phyloP scores from a whole-genome alignment of 1,140 invertebrate species.

The Galleria mellonella region DNA sequence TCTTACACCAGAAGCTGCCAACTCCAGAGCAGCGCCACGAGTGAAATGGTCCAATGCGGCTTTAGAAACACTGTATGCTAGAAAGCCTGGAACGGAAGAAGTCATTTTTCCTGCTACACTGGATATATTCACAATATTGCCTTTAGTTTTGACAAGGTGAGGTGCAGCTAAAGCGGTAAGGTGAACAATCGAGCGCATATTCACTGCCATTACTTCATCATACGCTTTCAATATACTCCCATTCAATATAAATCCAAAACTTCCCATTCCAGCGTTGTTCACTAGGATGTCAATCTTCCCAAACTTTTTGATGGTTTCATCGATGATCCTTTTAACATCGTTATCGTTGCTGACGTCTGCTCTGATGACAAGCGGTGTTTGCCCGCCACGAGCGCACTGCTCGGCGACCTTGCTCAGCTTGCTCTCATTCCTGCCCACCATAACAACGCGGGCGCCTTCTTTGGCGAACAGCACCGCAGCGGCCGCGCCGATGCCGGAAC shows the following conservation, averaged over 20 bases:
- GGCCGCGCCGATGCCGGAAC: slow-evolving; percentile 89
- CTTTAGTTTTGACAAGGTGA: slow-evolving; percentile 58
- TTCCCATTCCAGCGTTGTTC: slow-evolving; percentile 84
- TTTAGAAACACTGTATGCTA: slow-evolving; percentile 84
- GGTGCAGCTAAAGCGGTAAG: slow-evolving; percentile 11
- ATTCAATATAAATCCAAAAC: slow-evolving; percentile 78
- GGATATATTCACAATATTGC: slow-evolving; percentile 84
- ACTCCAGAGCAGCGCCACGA: slow-evolving; percentile 78
- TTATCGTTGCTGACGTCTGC: slow-evolving; percentile 79
- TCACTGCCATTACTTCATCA: slow-evolving; percentile 82
- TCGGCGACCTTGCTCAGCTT: slow-evolving; percentile 70
- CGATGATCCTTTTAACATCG: slow-evolving; percentile 76
- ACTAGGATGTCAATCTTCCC: slow-evolving; percentile 78
- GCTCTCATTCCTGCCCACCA: slow-evolving; percentile 84
- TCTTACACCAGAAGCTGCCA: slow-evolving; percentile 78
- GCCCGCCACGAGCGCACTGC: slow-evolving; percentile 65
- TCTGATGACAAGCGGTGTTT: slow-evolving; percentile 64
- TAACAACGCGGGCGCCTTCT: slow-evolving; percentile 78
- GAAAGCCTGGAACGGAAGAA: slow-evolving; percentile 64
- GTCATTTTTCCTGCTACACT: slow-evolving; percentile 75
- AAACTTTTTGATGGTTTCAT: slow-evolving; percentile 74
- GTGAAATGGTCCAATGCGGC: slow-evolving; percentile 85
- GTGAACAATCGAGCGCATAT: slow-evolving; percentile 11
- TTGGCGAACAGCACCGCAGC: slow-evolving; percentile 83
- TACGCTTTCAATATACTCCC: slow-evolving; percentile 80